Percentiles rank a stretch among this genome's conserved stretches.
These are phyloP conservation scores for Nematopogon swammerdamellus DNA, from an alignment of 2,888 invertebrate species.

Conservation along the genomic window DNA sequence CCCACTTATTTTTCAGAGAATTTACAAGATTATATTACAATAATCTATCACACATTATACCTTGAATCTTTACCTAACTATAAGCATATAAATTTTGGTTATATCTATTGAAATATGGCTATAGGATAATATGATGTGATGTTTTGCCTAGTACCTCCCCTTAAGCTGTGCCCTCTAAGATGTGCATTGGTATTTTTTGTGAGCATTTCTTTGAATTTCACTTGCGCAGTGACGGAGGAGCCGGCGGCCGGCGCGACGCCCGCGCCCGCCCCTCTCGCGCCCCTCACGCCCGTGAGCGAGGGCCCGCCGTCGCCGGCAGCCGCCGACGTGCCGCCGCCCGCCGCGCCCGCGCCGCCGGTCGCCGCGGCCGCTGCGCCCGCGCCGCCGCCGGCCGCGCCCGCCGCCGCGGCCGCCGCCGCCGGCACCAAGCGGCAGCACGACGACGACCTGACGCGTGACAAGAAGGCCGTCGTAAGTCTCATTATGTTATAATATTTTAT, in stretches of 20 bases:
- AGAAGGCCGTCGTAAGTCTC: slow-evolving; percentile 70
- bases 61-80: too few species aligned
- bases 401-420: slow-evolving; percentile 16
- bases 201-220: too few species aligned
- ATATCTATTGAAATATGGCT: too few species aligned
- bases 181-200: too few species aligned
- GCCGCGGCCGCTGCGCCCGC: slow-evolving; percentile 10
- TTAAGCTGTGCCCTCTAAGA: too few species aligned
- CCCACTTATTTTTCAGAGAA: too few species aligned
- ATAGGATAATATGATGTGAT: too few species aligned
- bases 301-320: slow-evolving; percentile 7
- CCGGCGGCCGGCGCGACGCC: slow-evolving; percentile 6
- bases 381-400: slow-evolving; percentile 11
- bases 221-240: slow-evolving; percentile 9
- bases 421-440: slow-evolving; percentile 36
- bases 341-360: not conserved
- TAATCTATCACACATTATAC: too few species aligned
- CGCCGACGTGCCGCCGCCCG: slow-evolving; percentile 5
- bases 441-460: slow-evolving; percentile 60
- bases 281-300: slow-evolving; percentile 10
- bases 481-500: too few species aligned
- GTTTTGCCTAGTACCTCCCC: too few species aligned
- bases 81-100: too few species aligned
- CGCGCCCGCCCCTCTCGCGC: slow-evolving; percentile 17
- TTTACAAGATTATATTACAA: too few species aligned